Conservation (phyloP, 2,797 vertebrate species). For the Bradypus variegatus region DNA sequence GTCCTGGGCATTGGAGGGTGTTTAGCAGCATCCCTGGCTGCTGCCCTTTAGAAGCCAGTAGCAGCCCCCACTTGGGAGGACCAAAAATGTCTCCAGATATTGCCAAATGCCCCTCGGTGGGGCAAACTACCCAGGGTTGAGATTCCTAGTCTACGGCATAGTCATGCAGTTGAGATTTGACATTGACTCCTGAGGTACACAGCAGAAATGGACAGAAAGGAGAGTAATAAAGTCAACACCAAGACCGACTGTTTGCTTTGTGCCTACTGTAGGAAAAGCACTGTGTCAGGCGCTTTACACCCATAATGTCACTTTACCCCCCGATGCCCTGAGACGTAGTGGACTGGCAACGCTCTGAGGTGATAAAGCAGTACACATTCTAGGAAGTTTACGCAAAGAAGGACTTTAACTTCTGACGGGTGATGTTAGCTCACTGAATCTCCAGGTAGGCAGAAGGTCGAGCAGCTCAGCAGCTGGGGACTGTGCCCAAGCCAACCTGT, state of each 20-base stretch:
- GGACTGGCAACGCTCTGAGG: not conserved
- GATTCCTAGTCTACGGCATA: not conserved
- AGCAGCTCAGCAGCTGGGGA: not conserved
- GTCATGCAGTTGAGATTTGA: not conserved
- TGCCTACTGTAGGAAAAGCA: not conserved
- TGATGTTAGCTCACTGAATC: not conserved
- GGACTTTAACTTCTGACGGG: not conserved
- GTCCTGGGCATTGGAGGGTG: not conserved
- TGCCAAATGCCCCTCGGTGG: not conserved
- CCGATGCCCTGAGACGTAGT: not conserved
- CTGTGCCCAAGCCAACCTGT: not conserved
- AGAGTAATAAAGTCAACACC: not conserved
- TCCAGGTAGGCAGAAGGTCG: not conserved
- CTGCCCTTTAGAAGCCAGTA: not conserved
- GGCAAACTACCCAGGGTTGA: not conserved
- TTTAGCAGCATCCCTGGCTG: not conserved
- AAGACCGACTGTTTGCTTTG: not conserved
- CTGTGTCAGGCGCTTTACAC: not conserved
- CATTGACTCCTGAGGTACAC: not conserved
- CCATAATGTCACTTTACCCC: not conserved
- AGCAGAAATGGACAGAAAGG: not conserved
- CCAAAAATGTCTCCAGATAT: not conserved
- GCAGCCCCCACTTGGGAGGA: not conserved
- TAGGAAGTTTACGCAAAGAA: not conserved
- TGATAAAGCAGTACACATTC: not conserved